These are phyloP conservation scores for Osmerus mordax DNA, from an alignment of 2,113 vertebrate species.

Conservation along the genomic window DNA sequence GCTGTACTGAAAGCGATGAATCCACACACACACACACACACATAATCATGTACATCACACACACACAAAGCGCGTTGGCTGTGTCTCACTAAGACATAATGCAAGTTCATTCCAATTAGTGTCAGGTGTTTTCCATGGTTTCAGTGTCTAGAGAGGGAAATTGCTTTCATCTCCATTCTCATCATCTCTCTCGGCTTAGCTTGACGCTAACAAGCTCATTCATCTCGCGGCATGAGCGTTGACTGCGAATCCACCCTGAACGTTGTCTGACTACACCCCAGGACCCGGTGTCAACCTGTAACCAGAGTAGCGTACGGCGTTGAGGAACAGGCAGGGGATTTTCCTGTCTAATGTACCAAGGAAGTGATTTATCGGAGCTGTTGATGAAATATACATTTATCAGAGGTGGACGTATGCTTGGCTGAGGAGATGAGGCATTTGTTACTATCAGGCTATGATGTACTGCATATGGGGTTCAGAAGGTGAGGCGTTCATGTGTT, in stretches of 20 bases:
- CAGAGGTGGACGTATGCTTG: slow-evolving; percentile 38
- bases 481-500: slow-evolving; percentile 50
- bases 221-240: slow-evolving; percentile 12
- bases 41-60: neutral
- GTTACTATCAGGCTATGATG: slow-evolving; percentile 55
- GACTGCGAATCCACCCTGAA: neutral
- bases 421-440: slow-evolving; percentile 39
- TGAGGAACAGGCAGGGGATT: neutral
- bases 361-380: slow-evolving; percentile 47
- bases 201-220: slow-evolving; percentile 10
- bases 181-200: neutral
- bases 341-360: neutral
- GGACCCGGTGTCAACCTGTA: neutral
- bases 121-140: slow-evolving; percentile 26
- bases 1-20: neutral
- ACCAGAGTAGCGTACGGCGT: too few relatives aligned
- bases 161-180: slow-evolving; percentile 39
- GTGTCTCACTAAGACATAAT: neutral
- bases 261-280: too few relatives aligned
- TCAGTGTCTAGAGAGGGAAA: neutral
- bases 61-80: neutral
- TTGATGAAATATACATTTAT: slow-evolving; percentile 56
- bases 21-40: neutral
- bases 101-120: slow-evolving; percentile 31
- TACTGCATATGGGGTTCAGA: slow-evolving; percentile 59